Evolutionary conservation across 2,888 invertebrate species (phyloP).

Genomic region (Polia nebulosa): DNA sequence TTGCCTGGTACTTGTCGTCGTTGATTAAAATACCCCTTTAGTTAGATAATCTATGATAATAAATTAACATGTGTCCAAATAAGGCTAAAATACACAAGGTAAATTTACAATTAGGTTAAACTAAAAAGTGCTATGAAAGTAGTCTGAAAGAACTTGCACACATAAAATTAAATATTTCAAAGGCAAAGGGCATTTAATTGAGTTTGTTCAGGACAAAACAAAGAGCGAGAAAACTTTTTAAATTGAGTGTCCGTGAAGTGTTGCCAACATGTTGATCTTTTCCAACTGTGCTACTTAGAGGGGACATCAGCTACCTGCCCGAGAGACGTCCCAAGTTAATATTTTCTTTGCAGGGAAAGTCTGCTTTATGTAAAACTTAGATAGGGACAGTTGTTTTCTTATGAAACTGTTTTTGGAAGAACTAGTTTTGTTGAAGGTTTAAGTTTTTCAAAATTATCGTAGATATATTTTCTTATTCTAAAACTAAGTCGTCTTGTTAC

Average conservation of each 20-base stretch:
- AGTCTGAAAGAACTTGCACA: conserved; percentile 64
- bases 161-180: conserved; percentile 85
- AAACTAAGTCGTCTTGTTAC: background rate
- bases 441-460: background rate
- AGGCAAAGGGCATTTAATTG: conserved; percentile 89
- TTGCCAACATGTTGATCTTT: conserved; percentile 90
- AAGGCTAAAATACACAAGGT: conserved; percentile 13
- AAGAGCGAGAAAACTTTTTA: conserved; percentile 88
- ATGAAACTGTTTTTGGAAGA: conserved; percentile 19
- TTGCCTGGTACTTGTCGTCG: conserved; percentile 87
- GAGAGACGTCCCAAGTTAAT: conserved; percentile 80
- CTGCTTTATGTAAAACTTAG: conserved; percentile 65
- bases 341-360: conserved; percentile 81
- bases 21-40: conserved; percentile 86
- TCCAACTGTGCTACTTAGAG: conserved; percentile 74
- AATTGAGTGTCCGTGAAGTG: conserved; percentile 90
- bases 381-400: conserved; percentile 48
- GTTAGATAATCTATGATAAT: conserved; percentile 65
- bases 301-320: conserved; percentile 72
- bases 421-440: conserved; percentile 14
- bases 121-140: conserved; percentile 51
- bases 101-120: conserved; percentile 54
- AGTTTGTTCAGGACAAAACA: conserved; percentile 91
- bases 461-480: background rate
- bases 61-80: conserved; percentile 60